Base-by-base conservation (phyloP, 2,888 invertebrate genomes). In the Phanerotoma sp. region DNA sequence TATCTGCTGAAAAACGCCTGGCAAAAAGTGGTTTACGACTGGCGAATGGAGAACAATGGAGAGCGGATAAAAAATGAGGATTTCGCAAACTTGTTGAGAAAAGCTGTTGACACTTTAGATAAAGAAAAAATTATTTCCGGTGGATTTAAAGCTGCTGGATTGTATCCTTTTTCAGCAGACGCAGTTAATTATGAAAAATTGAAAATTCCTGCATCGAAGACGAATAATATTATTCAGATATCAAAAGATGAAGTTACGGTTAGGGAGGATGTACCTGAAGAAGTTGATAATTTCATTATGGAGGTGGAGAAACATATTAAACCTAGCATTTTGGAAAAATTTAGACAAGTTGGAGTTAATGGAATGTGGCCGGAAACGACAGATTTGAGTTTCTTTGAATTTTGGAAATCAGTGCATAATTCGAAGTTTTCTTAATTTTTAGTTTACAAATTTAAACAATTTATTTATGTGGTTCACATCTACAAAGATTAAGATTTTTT, bases 1-100 rank as follows among this genome's bases (percentile, higher is more conserved):
- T 64, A 62, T 51, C 64, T 70, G 10, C 50, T 77, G 15, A 74
- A 75, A 61, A 40, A 20, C 22, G 55, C 51, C 44, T 75, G 73
- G 74, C 70, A 61, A 52, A 66, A 66, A 48, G 60, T 54, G n/a
- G 65, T 68, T 15, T 57, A 62, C 37, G 44, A 66, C 21, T 71
- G 67, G 68, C 49, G 65, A 54, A 51, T 68, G 22, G 40, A 67
- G 40, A 63, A 67, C 46, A 54, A 64, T 18, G 62, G 62, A 9
- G 15, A 57, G 46, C 54, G 57, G 51, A 41, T 69, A 16, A 66
- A 54, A 42, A 66, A 63, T 57, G 58, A 59, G 54, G 47, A 64
- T 56, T 69, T 73, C 60, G 61, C 68, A 30, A 62, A 58, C 20
- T 21, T 70, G 15, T 55, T 72, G 13, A 42, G 65, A 30, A 55